Evolutionary conservation across 2,113 vertebrate genomes (phyloP), one percentile per base, ranked within the genome.

Genomic region (Passerina amoena): DNA sequence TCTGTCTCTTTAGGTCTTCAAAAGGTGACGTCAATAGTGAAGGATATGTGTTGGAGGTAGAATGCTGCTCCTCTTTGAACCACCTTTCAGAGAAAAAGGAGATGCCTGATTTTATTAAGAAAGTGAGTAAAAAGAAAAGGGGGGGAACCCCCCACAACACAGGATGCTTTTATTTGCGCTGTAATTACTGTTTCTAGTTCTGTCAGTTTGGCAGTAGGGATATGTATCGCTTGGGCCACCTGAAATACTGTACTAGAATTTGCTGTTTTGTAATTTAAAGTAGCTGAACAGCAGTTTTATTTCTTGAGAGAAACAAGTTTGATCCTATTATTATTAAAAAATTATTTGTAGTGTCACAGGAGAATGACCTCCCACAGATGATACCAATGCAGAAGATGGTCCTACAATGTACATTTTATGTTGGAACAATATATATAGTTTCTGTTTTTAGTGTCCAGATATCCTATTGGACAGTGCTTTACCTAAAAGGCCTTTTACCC

Each of bases 91-190:
- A 98, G 95, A 96, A 98, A 14, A 99, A 99, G 95, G 98, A 99
- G 95, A 98, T 99, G 97, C 98, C 99, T 77, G 99, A 99, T 95
- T 99, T 99, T 90, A 96, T 99, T 94, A 99, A 99, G 92, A 99
- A 99, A 98, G 99, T 99, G 97, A 98, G 98, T 92, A 64, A 72
- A 90, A 89, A 70, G 10, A 48, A 85, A 54, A 23, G 11, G 11
- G 10, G 30, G 9, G 4, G 4, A 3, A 47, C 44, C 2, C 5
- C 0, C 19, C 21, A 35, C 42, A 93, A 11, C 33, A 81, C 6
- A 37, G 4, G 23, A 37, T 65, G 37, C 14, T 87, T 81, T 91
- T 90, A 42, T 66, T 84, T 93, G 23, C 48, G 21, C 17, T 66
- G 0, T 83, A 33, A 75, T 86, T 66, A 30, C 60, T 90, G 35